Percentiles rank a stretch among this genome's conserved stretches.
Conservation (phyloP, 2,888 invertebrate species). For the Melieria crassipennis region DNA sequence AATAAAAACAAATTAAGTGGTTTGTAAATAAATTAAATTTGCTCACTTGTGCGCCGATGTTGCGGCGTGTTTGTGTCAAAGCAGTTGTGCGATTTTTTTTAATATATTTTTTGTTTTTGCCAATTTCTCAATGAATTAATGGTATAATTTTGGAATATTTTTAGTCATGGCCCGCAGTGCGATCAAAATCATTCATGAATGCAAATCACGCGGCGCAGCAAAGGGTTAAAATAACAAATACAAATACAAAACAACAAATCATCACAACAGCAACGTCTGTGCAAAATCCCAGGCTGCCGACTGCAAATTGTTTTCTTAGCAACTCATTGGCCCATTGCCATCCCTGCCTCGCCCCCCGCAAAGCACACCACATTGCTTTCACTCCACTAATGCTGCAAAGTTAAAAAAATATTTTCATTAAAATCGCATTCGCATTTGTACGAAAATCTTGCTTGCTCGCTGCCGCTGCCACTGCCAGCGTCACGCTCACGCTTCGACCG, state of each 20-base stretch:
- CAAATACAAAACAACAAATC: constrained; percentile 27
- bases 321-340: no score
- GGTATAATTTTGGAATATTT: no score
- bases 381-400: constrained; percentile 48
- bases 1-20: constrained; percentile 62
- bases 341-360: neutral
- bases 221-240: constrained; percentile 40
- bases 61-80: no score
- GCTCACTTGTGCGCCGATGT: no score
- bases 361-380: neutral
- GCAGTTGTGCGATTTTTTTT: no score
- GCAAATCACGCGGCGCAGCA: neutral
- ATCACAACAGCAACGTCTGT: constrained; percentile 30
- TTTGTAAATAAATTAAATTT: constrained; percentile 58
- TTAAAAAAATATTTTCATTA: constrained; percentile 60
- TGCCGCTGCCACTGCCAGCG: neutral
- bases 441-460: constrained; percentile 29
- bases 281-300: constrained; percentile 30
- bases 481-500: neutral
- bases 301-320: no score
- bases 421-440: constrained; percentile 37
- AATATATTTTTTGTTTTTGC: no score
- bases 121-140: no score
- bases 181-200: no score
- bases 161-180: no score